Conservation (phyloP, 2,888 invertebrate genomes). For the Melanchra persicariae region DNA sequence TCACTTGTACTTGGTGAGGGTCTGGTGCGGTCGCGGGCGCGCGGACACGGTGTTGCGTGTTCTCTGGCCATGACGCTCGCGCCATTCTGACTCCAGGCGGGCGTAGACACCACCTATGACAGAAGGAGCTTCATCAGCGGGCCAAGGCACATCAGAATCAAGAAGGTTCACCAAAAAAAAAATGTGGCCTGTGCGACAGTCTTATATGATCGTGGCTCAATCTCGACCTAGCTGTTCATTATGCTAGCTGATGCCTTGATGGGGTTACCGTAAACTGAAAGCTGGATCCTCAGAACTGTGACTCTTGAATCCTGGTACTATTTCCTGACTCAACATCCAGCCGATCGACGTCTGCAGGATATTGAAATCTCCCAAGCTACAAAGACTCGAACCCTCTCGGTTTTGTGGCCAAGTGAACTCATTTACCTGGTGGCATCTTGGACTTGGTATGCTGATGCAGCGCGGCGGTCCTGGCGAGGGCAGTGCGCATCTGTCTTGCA, state of each 20-base stretch:
- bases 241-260: background rate
- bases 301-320: background rate
- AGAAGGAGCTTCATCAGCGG: background rate
- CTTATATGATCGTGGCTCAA: background rate
- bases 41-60: constrained; percentile 73
- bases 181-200: background rate
- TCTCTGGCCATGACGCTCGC: constrained; percentile 88
- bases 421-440: constrained; percentile 78
- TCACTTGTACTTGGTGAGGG: constrained; percentile 78
- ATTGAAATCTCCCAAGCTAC: background rate
- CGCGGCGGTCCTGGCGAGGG: constrained; percentile 89
- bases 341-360: background rate
- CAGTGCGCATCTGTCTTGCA: constrained; percentile 92
- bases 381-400: background rate
- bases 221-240: background rate
- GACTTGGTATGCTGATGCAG: constrained; percentile 69
- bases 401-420: background rate
- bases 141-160: background rate
- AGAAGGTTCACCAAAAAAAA: background rate
- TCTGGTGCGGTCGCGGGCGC: constrained; percentile 69
- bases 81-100: constrained; percentile 94
- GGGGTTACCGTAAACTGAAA: background rate
- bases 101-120: constrained; percentile 93
- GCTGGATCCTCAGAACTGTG: background rate
- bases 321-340: background rate